Conservation (phyloP, 2,113 vertebrate species). For the Chamaetylas fuelleborni region DNA sequence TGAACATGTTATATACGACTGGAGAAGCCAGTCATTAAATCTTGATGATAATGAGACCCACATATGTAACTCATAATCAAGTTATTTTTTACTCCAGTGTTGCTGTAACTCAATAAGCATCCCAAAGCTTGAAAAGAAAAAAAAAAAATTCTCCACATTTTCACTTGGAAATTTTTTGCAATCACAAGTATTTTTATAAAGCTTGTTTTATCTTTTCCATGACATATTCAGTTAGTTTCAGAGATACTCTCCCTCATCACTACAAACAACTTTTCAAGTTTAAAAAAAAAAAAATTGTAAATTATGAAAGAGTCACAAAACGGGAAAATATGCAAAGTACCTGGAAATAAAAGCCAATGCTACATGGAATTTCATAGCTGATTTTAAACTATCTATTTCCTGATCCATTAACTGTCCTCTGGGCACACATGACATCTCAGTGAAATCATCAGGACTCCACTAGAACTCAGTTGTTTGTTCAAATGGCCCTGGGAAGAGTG, state of each 20-base stretch:
- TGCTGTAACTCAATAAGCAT: not conserved
- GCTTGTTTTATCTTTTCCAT: not conserved
- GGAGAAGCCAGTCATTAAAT: not conserved
- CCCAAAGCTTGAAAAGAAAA: not conserved
- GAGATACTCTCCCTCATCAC: not conserved
- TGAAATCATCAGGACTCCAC: not conserved
- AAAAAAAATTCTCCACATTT: not conserved
- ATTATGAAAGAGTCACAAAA: not conserved
- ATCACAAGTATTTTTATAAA: not conserved
- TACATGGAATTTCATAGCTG: not conserved
- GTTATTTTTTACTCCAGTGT: not conserved
- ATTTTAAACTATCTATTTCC: not conserved
- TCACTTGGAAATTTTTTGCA: not conserved
- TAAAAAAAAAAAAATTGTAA: not conserved
- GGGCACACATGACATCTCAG: not conserved
- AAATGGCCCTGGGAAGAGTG: not conserved
- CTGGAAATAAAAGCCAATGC: not conserved
- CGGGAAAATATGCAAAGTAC: not conserved
- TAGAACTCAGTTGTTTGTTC: not conserved
- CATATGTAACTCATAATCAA: not conserved
- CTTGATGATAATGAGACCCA: not conserved
- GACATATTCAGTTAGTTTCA: not conserved
- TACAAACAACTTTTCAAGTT: not conserved
- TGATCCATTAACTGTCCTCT: not conserved
- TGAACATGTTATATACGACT: not conserved